phyloP scores from a whole-genome alignment of 2,113 vertebrate genomes.

The Leuciscus idus region DNA sequence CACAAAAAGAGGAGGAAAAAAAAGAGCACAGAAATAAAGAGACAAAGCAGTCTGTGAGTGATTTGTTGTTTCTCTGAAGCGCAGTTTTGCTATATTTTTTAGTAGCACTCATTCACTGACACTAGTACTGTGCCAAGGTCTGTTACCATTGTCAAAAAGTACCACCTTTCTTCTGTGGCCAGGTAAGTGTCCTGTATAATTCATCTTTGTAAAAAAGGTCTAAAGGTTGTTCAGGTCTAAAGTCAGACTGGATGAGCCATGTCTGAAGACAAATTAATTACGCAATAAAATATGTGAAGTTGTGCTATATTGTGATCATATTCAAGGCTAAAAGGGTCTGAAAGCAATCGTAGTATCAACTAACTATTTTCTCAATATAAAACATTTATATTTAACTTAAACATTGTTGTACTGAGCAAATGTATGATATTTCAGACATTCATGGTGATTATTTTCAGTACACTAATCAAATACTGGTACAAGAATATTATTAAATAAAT shows the following conservation, averaged over 20 bases:
- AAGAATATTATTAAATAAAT: neutral
- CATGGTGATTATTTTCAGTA: too few species aligned
- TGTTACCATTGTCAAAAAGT: neutral
- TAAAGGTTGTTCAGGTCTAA: neutral
- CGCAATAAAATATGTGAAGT: neutral
- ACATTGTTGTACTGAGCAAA: too few species aligned
- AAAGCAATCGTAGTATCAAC: too few species aligned
- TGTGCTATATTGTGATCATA: neutral
- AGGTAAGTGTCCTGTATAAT: too few species aligned
- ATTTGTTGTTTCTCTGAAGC: neutral
- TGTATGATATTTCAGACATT: too few species aligned
- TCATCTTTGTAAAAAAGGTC: too few species aligned
- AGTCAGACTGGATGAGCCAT: neutral
- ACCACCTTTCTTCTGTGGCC: neutral
- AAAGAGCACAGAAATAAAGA: neutral
- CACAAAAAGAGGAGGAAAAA: neutral
- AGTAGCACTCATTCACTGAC: neutral
- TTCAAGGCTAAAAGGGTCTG: neutral
- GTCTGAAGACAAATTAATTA: neutral
- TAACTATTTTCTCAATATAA: too few species aligned
- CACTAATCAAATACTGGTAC: neutral
- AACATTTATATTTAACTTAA: too few species aligned
- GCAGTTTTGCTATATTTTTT: neutral
- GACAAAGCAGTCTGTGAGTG: neutral
- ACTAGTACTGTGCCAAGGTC: neutral